These are phyloP conservation scores for Stratiolaelaps scimitus DNA, from an alignment of 1,140 invertebrate species.

Conservation along the genomic window DNA sequence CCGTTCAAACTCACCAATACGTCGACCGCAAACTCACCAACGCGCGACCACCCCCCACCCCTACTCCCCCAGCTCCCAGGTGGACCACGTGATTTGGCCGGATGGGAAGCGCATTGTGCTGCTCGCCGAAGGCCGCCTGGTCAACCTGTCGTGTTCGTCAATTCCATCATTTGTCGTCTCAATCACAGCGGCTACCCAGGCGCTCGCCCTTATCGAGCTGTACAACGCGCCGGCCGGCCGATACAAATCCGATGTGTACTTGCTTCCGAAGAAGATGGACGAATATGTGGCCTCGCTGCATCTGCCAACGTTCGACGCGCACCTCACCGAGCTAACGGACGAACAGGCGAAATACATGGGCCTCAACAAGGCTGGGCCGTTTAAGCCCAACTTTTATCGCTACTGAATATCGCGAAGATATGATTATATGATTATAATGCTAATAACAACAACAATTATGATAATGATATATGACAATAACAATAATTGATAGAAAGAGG, in stretches of 20 bases:
- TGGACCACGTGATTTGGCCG: constrained; percentile 52
- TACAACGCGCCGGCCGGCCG: constrained; percentile 85
- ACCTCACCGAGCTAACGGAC: constrained; percentile 84
- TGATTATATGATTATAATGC: no score
- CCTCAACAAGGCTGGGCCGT: constrained; percentile 89
- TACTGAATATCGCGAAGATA: constrained; percentile 43
- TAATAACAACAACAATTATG: no score
- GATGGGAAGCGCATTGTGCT: constrained; percentile 53
- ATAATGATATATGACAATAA: no score
- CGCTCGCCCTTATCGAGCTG: constrained; percentile 84
- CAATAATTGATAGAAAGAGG: no score
- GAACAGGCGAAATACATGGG: constrained; percentile 97
- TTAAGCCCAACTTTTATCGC: constrained; percentile 97
- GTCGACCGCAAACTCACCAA: no score
- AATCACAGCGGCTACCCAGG: constrained; percentile 85
- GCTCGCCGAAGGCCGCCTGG: constrained; percentile 77
- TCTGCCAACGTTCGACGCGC: constrained; percentile 89
- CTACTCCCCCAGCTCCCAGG: constrained; percentile 61
- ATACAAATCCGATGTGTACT: constrained; percentile 93
- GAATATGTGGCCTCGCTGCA: constrained; percentile 93
- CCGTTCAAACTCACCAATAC: no score
- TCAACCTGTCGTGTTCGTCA: constrained; percentile 91
- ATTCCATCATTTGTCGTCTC: constrained; percentile 94
- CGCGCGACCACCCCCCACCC: no score
- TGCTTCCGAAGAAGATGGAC: constrained; percentile 97